Conservation (phyloP, 2,797 vertebrate genomes). For the Myotis findleyi region DNA sequence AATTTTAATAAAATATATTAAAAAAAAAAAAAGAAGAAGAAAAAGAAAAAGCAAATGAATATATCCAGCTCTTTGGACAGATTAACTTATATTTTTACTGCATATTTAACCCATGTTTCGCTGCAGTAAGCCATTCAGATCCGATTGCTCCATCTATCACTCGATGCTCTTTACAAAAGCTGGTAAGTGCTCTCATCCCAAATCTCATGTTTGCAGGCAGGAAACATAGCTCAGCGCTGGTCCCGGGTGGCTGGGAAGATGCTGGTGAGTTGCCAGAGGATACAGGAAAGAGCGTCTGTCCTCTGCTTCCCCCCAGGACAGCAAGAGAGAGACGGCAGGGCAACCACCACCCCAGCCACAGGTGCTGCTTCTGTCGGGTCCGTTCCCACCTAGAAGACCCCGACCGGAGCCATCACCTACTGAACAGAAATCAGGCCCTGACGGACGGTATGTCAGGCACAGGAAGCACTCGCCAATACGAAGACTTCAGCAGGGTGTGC, state of each 20-base stretch:
- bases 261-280: neutral
- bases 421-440: neutral
- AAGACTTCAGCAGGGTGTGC: too few species aligned
- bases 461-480: too few species aligned
- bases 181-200: slow-evolving; percentile 73
- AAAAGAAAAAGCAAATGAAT: slow-evolving; percentile 61
- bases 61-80: slow-evolving; percentile 58
- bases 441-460: too few species aligned
- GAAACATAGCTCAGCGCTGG: slow-evolving; percentile 58
- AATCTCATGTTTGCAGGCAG: slow-evolving; percentile 58
- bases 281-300: neutral
- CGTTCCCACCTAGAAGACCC: neutral
- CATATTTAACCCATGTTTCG: slow-evolving; percentile 73
- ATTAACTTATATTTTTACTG: slow-evolving; percentile 73
- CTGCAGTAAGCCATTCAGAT: slow-evolving; percentile 56
- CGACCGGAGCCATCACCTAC: neutral
- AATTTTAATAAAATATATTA: too few species aligned
- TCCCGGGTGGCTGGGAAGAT: slow-evolving; percentile 11
- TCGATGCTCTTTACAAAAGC: slow-evolving; percentile 71
- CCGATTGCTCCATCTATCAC: slow-evolving; percentile 74
- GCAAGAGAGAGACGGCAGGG: neutral
- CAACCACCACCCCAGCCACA: neutral
- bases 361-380: neutral
- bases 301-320: neutral
- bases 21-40: too few species aligned